phyloP scores from a whole-genome alignment of 2,113 vertebrate species.

The Misgurnus anguillicaudatus region DNA sequence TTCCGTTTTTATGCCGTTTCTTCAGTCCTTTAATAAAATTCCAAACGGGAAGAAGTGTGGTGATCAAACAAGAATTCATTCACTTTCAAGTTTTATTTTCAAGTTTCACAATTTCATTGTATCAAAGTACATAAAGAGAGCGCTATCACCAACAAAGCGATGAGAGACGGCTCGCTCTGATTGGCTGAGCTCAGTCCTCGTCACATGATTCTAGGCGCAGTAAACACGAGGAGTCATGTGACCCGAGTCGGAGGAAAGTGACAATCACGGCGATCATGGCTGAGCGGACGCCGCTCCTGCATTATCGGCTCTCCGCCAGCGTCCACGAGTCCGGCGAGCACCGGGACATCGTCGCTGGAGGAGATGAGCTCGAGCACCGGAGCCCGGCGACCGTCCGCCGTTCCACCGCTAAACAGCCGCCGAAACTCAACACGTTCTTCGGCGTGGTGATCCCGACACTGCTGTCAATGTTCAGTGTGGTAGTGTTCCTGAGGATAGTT shows the following conservation, averaged over 20 bases:
- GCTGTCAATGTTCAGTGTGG: slow-evolving; percentile 93
- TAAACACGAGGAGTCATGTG: slow-evolving; percentile 53
- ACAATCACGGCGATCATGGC: slow-evolving; percentile 63
- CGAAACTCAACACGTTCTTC: slow-evolving; percentile 84
- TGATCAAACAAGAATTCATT: no score
- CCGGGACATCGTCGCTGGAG: slow-evolving; percentile 41
- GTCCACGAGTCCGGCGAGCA: slow-evolving; percentile 68
- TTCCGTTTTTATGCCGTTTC: no score
- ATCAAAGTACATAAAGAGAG: no score
- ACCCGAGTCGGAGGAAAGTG: slow-evolving; percentile 13
- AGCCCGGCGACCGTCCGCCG: slow-evolving; percentile 44
- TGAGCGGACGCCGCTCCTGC: slow-evolving; percentile 83
- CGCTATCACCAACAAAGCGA: no score
- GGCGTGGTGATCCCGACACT: slow-evolving; percentile 88
- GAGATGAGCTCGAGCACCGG: slow-evolving; percentile 47
- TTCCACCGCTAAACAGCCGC: slow-evolving; percentile 52
- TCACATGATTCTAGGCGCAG: slow-evolving; percentile 49
- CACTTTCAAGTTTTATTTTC: no score
- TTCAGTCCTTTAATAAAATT: no score
- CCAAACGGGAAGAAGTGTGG: no score
- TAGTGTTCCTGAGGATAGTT: slow-evolving; percentile 88
- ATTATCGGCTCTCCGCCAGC: slow-evolving; percentile 82
- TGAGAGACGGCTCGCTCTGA: neutral
- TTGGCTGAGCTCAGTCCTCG: slow-evolving; percentile 12
- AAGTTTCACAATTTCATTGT: no score